These are phyloP conservation scores for Sakesphorus luctuosus DNA, from an alignment of 2,113 vertebrate genomes.

Conservation along the genomic window DNA sequence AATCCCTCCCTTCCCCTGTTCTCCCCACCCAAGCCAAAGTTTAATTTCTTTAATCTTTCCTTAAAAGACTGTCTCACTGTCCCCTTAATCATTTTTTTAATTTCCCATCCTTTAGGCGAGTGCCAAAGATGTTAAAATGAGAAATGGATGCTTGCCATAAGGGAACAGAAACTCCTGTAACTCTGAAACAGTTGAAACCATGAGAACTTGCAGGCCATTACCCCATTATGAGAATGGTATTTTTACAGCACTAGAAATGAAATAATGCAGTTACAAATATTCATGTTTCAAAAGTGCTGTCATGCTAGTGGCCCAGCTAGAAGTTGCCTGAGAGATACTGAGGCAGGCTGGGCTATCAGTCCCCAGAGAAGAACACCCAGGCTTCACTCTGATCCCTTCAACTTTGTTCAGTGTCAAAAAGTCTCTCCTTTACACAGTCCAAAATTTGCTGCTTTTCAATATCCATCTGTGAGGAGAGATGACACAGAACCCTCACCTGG, in stretches of 20 bases:
- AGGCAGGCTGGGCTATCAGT: background rate
- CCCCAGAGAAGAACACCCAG: background rate
- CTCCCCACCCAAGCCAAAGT: background rate
- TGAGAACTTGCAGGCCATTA: constrained; percentile 50
- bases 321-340: background rate
- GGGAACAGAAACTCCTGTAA: constrained; percentile 53
- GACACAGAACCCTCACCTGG: background rate
- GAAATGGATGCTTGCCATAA: constrained; percentile 59
- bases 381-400: background rate
- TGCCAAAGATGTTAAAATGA: constrained; percentile 65
- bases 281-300: background rate
- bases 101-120: constrained; percentile 49
- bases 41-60: constrained; percentile 61
- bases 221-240: constrained; percentile 39
- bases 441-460: background rate
- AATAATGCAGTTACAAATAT: constrained; percentile 49
- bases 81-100: constrained; percentile 61
- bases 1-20: background rate
- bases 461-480: background rate
- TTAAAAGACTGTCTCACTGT: constrained; percentile 38
- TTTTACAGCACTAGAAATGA: constrained; percentile 54
- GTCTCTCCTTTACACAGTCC: background rate
- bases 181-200: constrained; percentile 38
- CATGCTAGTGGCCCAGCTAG: background rate
- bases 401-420: background rate